phyloP scores from a whole-genome alignment of 2,113 vertebrate genomes.

The Glareola pratincola region DNA sequence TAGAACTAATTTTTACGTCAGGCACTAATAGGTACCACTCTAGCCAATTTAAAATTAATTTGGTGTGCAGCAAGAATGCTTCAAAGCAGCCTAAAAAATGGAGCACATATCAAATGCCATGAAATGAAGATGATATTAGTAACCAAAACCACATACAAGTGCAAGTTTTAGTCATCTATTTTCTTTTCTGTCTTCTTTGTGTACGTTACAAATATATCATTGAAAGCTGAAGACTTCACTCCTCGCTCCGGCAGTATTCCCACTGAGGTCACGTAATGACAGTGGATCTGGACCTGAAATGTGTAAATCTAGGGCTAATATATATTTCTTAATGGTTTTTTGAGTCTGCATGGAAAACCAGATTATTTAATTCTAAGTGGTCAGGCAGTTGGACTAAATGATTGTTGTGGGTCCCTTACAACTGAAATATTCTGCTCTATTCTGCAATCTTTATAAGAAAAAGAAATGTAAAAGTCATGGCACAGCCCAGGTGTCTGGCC shows the following conservation, averaged over 20 bases:
- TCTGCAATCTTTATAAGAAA: neutral
- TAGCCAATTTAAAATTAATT: neutral
- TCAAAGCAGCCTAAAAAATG: neutral
- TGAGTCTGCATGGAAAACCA: neutral
- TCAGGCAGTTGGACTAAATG: neutral
- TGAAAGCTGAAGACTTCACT: neutral
- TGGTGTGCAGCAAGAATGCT: neutral
- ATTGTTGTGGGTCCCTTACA: neutral
- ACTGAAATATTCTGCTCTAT: neutral
- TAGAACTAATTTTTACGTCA: neutral
- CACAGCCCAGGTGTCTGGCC: neutral
- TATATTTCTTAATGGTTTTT: neutral
- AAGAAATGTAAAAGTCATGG: neutral
- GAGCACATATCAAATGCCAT: neutral
- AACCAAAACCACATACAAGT: neutral
- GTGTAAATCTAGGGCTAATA: neutral
- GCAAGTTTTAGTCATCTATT: neutral
- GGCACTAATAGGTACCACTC: neutral
- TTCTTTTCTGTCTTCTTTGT: neutral
- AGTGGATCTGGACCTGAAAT: neutral
- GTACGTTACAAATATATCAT: neutral
- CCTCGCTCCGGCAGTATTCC: neutral
- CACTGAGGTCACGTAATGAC: neutral
- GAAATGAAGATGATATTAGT: neutral
- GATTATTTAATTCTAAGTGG: neutral